Evolutionary conservation across 2,888 invertebrate genomes (phyloP).

Genomic region (Pomacea canaliculata): DNA sequence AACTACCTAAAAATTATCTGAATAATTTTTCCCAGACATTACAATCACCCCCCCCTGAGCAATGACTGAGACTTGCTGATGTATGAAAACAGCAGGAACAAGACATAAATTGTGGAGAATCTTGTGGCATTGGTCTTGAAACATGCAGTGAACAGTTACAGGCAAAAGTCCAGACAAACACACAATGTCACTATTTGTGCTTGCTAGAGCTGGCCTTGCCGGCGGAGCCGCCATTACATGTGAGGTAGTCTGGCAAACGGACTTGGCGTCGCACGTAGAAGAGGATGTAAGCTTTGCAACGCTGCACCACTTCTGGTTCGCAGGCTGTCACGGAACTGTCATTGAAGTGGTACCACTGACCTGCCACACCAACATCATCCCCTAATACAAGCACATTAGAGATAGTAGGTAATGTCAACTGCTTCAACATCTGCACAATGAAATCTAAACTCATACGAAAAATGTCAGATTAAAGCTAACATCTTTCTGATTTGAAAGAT

Average conservation of each 20-base stretch:
- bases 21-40: too few relatives aligned
- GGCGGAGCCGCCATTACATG: conserved; percentile 2
- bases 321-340: conserved; percentile 84
- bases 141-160: too few relatives aligned
- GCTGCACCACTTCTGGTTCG: conserved; percentile 78
- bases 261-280: conserved; percentile 84
- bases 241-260: conserved; percentile 56
- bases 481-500: not conserved
- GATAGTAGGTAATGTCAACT: too few relatives aligned
- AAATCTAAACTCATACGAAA: not conserved
- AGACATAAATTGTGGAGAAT: too few relatives aligned
- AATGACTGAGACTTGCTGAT: too few relatives aligned
- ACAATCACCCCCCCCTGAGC: too few relatives aligned
- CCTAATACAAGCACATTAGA: too few relatives aligned
- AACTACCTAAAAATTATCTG: too few relatives aligned
- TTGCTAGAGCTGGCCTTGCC: conserved; percentile 3
- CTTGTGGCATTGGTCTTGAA: too few relatives aligned
- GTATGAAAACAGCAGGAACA: too few relatives aligned
- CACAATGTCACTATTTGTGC: conserved; percentile 16
- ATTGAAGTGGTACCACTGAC: conserved; percentile 88
- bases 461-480: not conserved
- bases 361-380: conserved; percentile 39
- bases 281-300: conserved; percentile 87
- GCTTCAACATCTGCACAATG: not conserved
- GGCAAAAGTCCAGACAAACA: too few relatives aligned